These are phyloP conservation scores for Lepeophtheirus salmonis DNA, from an alignment of 1,140 invertebrate genomes.

Conservation along the genomic window DNA sequence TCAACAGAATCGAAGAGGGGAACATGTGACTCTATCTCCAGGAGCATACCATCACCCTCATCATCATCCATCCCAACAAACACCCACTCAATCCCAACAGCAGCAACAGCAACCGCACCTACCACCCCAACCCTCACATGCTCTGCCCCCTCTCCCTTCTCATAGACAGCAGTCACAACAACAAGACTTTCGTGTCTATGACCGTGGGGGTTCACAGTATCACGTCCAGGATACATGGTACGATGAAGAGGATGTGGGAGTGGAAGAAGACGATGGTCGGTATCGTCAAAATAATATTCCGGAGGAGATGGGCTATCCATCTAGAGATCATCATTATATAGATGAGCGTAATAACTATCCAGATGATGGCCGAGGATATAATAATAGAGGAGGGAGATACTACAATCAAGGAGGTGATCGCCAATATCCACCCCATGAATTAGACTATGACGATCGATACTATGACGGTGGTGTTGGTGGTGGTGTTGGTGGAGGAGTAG, in stretches of 20 bases:
- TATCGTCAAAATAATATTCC: too few species aligned
- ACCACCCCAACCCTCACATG: conserved; percentile 8
- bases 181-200: too few species aligned
- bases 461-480: too few species aligned
- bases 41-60: not conserved
- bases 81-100: not conserved
- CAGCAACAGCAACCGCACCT: not conserved
- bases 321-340: not conserved
- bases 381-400: not conserved
- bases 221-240: too few species aligned
- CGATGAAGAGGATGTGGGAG: not conserved
- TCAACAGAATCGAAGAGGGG: conserved; percentile 6
- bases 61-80: not conserved
- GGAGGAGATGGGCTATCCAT: too few species aligned
- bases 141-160: conserved; percentile 10
- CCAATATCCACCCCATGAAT: not conserved
- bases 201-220: too few species aligned
- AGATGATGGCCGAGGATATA: not conserved
- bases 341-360: not conserved
- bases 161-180: too few species aligned
- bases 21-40: conserved; percentile 15
- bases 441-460: not conserved
- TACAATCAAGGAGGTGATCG: too few species aligned
- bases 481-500: too few species aligned
- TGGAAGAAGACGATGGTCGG: not conserved